Evolutionary conservation across 30 jellyfish, hydroid and myxozoan genomes (phyloP), one percentile per base, ranked within the genome.

Genomic region (Aurelia aurita): DNA sequence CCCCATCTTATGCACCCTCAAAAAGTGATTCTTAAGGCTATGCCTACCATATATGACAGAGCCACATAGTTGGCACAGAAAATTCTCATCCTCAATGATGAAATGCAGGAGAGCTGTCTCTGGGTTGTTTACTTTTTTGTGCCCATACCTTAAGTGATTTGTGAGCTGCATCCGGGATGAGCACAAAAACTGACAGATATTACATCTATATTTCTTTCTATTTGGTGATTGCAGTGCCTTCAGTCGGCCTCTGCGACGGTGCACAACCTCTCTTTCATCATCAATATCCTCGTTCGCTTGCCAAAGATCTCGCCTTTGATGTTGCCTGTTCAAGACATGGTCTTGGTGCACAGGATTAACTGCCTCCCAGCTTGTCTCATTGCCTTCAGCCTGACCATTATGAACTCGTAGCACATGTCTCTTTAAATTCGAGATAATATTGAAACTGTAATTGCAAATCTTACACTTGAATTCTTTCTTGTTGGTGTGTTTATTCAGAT

Each of bases 401-500:
- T 80, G 90, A 21, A 64, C 72, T 9, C 47, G 19, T 2, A 13
- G 44, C 82, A 47, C 67, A 23, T 80, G 90, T 69, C 90, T 64
- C 59, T 54, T 80, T 13, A 80, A 73, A 80, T 80, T 80, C 11
- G 90, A 80, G 18, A 67, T 51, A 29, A 34, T 54, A 65, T 80
- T 80, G 75, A 51, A 80, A 29, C 82, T 66, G 54, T 64, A 63
- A 27, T 80, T 66, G 66, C 90, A 80, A 19, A 64, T 63, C 54
- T 80, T 67, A 69, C 82, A 80, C 51, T 51, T 66, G 43, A 60
- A 80, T 28, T 66, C 76, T 31, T 45, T 80, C 49, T 29, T 67
- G 55, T 63, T 66, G 16, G 82, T 66, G 79, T 80, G 91, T 44
- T 73, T 82, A 60, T 82, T 69, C 91, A 82, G 19, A 25, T 82